These are phyloP conservation scores for Enteromius mattozi DNA, from an alignment of 2,797 vertebrate species.

Conservation along the genomic window DNA sequence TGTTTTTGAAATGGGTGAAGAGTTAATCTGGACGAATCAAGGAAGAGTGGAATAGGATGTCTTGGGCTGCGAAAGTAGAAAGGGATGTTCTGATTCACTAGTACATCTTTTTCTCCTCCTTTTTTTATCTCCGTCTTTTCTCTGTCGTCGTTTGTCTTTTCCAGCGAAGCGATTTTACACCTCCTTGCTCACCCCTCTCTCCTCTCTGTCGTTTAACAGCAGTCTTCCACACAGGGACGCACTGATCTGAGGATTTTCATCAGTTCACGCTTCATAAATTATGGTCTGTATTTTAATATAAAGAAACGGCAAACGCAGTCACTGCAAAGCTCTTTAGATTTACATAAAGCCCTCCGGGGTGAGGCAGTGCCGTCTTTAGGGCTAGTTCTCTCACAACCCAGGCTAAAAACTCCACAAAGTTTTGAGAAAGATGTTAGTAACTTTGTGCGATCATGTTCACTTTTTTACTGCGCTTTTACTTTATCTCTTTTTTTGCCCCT, in stretches of 20 bases:
- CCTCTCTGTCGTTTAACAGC: slow-evolving; percentile 57
- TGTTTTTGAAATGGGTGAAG: slow-evolving; percentile 26
- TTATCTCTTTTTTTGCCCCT: slow-evolving; percentile 58
- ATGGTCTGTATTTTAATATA: slow-evolving; percentile 80
- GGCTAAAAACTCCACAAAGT: slow-evolving; percentile 47
- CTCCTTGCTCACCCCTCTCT: slow-evolving; percentile 67
- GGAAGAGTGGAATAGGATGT: slow-evolving; percentile 65
- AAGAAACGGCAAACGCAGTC: slow-evolving; percentile 74
- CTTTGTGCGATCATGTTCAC: slow-evolving; percentile 40
- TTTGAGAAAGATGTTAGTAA: slow-evolving; percentile 50
- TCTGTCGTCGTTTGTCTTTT: slow-evolving; percentile 75
- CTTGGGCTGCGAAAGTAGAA: slow-evolving; percentile 68
- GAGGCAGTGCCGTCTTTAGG: slow-evolving; percentile 20
- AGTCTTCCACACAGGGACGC: slow-evolving; percentile 72
- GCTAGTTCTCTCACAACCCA: slow-evolving; percentile 17
- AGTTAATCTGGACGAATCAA: slow-evolving; percentile 73
- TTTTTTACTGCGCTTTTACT: slow-evolving; percentile 21
- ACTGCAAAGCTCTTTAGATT: slow-evolving; percentile 68
- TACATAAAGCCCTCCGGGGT: slow-evolving; percentile 57
- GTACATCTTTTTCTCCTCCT: slow-evolving; percentile 59
- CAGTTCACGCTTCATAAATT: slow-evolving; percentile 80
- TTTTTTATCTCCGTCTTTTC: slow-evolving; percentile 67
- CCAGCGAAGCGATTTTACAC: slow-evolving; percentile 67
- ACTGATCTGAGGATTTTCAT: slow-evolving; percentile 80
- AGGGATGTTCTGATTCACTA: slow-evolving; percentile 64